phyloP scores from a whole-genome alignment of 2,888 invertebrate species.

The Tachina lurida region DNA sequence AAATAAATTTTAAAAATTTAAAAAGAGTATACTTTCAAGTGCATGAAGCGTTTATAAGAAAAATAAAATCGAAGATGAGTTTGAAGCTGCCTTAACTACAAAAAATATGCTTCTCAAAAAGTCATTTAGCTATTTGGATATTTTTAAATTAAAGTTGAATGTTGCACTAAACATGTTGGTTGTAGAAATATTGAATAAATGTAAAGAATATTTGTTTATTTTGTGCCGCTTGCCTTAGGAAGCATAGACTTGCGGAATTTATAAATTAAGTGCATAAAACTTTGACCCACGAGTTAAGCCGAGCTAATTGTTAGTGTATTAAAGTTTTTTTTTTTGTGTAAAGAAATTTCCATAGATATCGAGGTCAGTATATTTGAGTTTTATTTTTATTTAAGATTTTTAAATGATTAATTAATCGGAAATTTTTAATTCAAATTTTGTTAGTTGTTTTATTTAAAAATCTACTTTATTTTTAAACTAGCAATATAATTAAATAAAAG shows the following conservation, averaged over 20 bases:
- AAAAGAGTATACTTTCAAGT: neutral
- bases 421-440: neutral
- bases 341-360: neutral
- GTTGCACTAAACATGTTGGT: no score
- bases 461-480: neutral
- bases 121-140: neutral
- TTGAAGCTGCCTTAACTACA: neutral
- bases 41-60: neutral
- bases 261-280: no score
- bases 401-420: no score
- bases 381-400: no score
- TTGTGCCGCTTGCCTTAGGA: no score
- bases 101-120: neutral
- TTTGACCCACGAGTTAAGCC: no score
- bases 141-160: no score
- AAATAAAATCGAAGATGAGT: neutral
- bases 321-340: neutral
- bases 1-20: neutral
- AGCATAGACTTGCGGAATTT: no score
- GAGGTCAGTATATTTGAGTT: no score
- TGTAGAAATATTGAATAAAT: no score
- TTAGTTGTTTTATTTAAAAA: neutral
- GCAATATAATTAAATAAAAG: constrained; percentile 20
- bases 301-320: neutral
- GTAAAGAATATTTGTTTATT: no score